These are phyloP conservation scores for Nasonia oneida DNA, from an alignment of 2,888 invertebrate species.

Conservation along the genomic window DNA sequence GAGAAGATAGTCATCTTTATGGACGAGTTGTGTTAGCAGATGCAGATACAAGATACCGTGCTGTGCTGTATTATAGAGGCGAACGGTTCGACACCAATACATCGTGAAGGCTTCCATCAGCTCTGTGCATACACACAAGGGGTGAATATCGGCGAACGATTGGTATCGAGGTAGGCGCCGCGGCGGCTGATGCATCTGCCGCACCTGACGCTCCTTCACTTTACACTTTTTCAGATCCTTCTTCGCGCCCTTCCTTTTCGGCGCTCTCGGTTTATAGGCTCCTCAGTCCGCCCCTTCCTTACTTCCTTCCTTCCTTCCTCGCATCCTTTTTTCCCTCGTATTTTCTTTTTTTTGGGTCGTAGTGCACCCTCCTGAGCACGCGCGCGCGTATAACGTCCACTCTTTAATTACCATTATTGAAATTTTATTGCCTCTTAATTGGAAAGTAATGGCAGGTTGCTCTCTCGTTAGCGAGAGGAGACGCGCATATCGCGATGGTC, in stretches of 20 bases:
- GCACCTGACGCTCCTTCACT: slow-evolving; percentile 75
- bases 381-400: slow-evolving; percentile 73
- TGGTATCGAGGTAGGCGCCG: slow-evolving; percentile 71
- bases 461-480: slow-evolving; percentile 56
- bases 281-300: slow-evolving; percentile 61
- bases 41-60: slow-evolving; percentile 62
- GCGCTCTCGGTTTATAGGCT: slow-evolving; percentile 15
- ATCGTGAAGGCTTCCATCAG: neutral
- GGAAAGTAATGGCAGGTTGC: slow-evolving; percentile 77
- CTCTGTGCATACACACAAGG: slow-evolving; percentile 63
- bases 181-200: slow-evolving; percentile 74
- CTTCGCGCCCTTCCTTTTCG: slow-evolving; percentile 24
- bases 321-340: slow-evolving; percentile 51
- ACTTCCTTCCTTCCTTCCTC: slow-evolving; percentile 62
- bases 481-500: neutral
- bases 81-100: slow-evolving; percentile 33
- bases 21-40: slow-evolving; percentile 62
- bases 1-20: slow-evolving; percentile 60
- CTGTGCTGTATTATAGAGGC: neutral
- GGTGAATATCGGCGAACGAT: slow-evolving; percentile 75
- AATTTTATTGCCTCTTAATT: slow-evolving; percentile 79
- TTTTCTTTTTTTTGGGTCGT: slow-evolving; percentile 63
- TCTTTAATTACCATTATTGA: slow-evolving; percentile 79
- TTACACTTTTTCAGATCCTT: slow-evolving; percentile 66
- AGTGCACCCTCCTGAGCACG: slow-evolving; percentile 62